Evolutionary conservation across 2,888 invertebrate species (phyloP), one percentile per base, ranked within the genome.

Genomic region (Coleophora flavipennella): DNA sequence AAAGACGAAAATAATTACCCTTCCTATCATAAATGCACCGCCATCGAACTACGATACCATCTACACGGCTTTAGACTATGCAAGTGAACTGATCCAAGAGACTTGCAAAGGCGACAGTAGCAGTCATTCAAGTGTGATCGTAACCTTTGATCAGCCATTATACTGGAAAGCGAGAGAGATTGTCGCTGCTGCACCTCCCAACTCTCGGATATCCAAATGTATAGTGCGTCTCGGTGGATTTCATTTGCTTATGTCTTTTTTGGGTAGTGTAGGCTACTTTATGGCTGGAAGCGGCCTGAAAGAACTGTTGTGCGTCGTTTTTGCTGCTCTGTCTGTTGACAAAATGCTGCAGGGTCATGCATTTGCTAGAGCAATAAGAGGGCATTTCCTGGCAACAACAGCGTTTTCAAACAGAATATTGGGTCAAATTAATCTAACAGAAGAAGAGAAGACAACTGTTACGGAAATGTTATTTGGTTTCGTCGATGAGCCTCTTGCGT

Each of bases 181-280:
- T 28, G 48, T 58, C 2, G 38, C 47, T 35, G 41, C 46, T 10
- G 11, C 49, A 38, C 27, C 27, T 8, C 27, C 9, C 9, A 28
- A 50, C 12, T 41, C 39, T 4, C 51, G 48, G 25, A 40, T 41
- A 20, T n/a, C n/a, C n/a, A n/a, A n/a, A n/a, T n/a, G n/a, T n/a
- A 44, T 63, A 43, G 54, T 65, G 8, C 52, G 44, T 52, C 50
- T 69, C 20, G 65, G 64, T 49, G 68, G 67, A 43, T 68, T 68
- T 53, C 63, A 69, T 56, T 40, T 66, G 50, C 36, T 57, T 25
- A 59, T 56, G 55, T 53, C 50, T 2, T 71, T 57, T 38, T 68
- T 33, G 60, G 62, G 38, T 31, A 49, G 33, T 11, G 53, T 70
- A 33, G 68, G 68, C 14, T 44, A 50, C 36, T 48, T 67, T 25